Base-by-base conservation (phyloP, 2,888 invertebrate species). In the Caenorhabditis sp. region DNA sequence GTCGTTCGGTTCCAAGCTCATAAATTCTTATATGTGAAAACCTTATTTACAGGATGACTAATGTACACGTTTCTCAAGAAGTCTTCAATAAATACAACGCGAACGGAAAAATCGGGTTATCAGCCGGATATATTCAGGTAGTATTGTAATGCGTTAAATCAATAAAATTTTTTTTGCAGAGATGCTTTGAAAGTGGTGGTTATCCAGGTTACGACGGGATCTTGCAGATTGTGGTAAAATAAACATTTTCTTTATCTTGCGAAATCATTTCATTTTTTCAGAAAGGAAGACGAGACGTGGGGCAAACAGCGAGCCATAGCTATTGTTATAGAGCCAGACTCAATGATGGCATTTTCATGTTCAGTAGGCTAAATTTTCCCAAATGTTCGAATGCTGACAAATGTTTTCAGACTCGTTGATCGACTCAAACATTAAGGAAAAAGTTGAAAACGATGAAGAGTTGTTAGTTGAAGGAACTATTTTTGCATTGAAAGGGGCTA, bases 31-130 rank as follows among this genome's bases (percentile, higher is more conserved):
- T 10, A 31, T 31, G 31, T 4, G 5, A 31, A 31, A 31, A 6
- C 10, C 10, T 31, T 6, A 6, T 31, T 31, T 31, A 6, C 43
- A 43, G 43, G 14, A 74, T 74, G 74, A 23, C 69, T 1, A 54
- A 37, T 5, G 65, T 69, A 49, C 21, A 58, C 3, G 61, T 74
- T 27, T 57, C 24, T 17, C 27, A 50, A 17, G 63, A 60, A 12
- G 49, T 36, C 50, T 74, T 70, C 58, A 62, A 75, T 43, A 75
- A 75, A 51, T 70, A 70, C 55, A 69, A 62, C 26, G 26, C 54
- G 3, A 65, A 69, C 12, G 70, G 70, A 19, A 70, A 75, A 54
- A 57, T 75, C n/a, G 64, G 62, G 5, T 55, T 75, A 0, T 43
- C 62, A 1, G 27, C 62, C 1, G 69, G 67, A 17, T 70, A 54